Conservation (phyloP, 2,888 invertebrate species). For the Gibbula magus region DNA sequence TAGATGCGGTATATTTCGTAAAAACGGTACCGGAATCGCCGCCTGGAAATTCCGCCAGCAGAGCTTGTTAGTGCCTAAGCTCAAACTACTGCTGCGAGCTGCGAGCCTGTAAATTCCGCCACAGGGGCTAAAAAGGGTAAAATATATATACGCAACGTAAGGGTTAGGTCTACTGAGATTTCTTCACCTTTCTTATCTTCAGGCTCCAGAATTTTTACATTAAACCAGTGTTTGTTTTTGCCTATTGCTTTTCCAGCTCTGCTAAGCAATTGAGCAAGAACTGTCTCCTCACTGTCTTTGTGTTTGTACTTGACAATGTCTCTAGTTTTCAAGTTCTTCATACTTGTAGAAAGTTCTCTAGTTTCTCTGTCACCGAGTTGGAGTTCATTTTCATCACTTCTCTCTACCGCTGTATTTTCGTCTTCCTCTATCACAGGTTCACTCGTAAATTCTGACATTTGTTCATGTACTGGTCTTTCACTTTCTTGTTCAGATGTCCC, state of each 20-base stretch:
- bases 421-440: background rate
- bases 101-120: no score
- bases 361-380: background rate
- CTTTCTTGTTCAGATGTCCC: no score
- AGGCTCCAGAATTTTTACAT: slow-evolving; percentile 14
- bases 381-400: background rate
- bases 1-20: no score
- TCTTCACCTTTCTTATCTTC: background rate
- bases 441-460: no score
- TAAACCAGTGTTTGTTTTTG: slow-evolving; percentile 25
- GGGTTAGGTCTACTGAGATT: slow-evolving; percentile 3
- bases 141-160: no score
- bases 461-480: no score
- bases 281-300: background rate
- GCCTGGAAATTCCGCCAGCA: no score
- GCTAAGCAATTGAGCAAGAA: slow-evolving; percentile 7
- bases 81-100: no score
- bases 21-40: no score
- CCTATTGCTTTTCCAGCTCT: slow-evolving; percentile 24
- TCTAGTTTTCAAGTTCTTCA: background rate
- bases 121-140: no score
- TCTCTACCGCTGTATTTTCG: background rate
- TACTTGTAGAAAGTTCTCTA: background rate
- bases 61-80: no score
- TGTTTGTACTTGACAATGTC: background rate